Evolutionary conservation across 2,113 vertebrate species (phyloP), one percentile per base, ranked within the genome.

Genomic region (Lepidothrix coronata): DNA sequence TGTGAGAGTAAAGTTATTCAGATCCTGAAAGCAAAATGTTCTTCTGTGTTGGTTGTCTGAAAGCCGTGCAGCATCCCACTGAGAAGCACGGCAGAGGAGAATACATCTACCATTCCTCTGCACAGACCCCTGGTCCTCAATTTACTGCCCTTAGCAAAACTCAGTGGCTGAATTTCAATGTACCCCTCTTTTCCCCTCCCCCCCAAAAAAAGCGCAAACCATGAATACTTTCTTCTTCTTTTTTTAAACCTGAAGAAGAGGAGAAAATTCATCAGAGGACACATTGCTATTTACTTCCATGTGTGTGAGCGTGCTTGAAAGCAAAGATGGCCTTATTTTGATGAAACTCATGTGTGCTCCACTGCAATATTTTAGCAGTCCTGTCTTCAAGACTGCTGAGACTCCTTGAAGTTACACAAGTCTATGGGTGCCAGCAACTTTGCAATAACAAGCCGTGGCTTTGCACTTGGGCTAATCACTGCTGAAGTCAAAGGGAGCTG

Each of bases 1-100:
- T 96, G 96, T 88, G 72, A 82, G 43, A 57, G 49, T 14, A 85
- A 90, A 95, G 41, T 25, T 58, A 35, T 20, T 92, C 49, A 85
- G 44, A 84, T 28, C 46, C 58, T 61, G 82, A 96, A 92, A 62
- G 57, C 28, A 63, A 73, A 93, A 71, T 35, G 5, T 91, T 93
- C 65, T 80, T 15, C 58, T 79, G 54, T 92, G 55, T 39, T 5
- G 1, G 30, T 37, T 83, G 43, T 74, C 48, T 85, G 73, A 63
- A 91, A 61, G 67, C 46, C 31, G 25, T 19, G 18, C 33, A 66
- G 75, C 58, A 68, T 90, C 82, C 49, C 41, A 88, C 27, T 37
- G 83, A 83, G 85, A 92, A n/a, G 8, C 27, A 68, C 14, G 19
- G 58, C 5, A 9, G 63, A 88, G 59, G 22, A 49, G 92, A 90